Evolutionary conservation across 2,888 invertebrate species (phyloP).

Genomic region (Phengaris alcon): DNA sequence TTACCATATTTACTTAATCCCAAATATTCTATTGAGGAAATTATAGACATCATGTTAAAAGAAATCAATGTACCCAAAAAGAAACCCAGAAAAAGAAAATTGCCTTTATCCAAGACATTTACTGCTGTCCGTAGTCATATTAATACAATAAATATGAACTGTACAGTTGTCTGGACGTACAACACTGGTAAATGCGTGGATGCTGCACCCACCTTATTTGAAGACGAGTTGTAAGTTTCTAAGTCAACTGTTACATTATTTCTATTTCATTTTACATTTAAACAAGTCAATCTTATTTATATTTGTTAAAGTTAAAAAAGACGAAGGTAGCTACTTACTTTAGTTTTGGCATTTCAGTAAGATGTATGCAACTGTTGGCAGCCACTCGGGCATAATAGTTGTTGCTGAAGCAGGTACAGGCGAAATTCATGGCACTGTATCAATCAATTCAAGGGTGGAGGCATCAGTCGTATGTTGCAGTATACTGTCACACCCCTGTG

Average conservation of each 20-base stretch:
- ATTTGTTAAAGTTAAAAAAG: no score
- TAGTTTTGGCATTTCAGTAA: slow-evolving; percentile 51
- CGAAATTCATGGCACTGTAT: slow-evolving; percentile 62
- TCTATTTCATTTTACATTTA: no score
- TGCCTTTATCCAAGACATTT: slow-evolving; percentile 40
- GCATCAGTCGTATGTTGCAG: slow-evolving; percentile 77
- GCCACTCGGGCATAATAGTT: slow-evolving; percentile 85
- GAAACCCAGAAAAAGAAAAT: slow-evolving; percentile 51
- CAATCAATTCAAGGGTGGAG: slow-evolving; percentile 85
- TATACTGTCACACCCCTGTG: slow-evolving; percentile 50
- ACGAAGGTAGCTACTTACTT: no score
- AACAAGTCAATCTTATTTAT: no score
- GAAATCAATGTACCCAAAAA: slow-evolving; percentile 46
- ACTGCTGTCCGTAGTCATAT: slow-evolving; percentile 39
- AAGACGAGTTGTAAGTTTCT: slow-evolving; percentile 41
- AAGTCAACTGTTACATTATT: background rate
- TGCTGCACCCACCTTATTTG: slow-evolving; percentile 83
- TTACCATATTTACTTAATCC: slow-evolving; percentile 76
- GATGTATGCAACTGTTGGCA: slow-evolving; percentile 62
- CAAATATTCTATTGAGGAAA: slow-evolving; percentile 60
- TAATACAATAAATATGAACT: slow-evolving; percentile 40
- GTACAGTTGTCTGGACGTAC: slow-evolving; percentile 76
- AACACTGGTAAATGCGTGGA: slow-evolving; percentile 90
- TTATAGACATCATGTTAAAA: slow-evolving; percentile 53
- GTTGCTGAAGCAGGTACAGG: slow-evolving; percentile 80